Base-by-base conservation (phyloP, 2,888 invertebrate genomes). In the Lathronympha strigana region DNA sequence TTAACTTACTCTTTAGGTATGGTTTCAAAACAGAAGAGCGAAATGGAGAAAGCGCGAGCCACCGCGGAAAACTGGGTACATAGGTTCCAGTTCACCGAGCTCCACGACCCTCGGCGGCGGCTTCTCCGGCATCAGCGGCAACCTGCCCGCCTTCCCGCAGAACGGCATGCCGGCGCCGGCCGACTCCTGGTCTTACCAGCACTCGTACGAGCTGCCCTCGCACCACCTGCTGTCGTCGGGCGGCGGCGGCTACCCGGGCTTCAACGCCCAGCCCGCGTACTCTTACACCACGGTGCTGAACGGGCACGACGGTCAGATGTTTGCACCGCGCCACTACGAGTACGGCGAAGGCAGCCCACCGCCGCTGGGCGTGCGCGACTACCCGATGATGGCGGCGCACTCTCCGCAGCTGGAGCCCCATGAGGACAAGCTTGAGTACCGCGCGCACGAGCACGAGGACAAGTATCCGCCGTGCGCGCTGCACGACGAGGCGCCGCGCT, bases 1-100 rank as follows among this genome's bases (percentile, higher is more conserved):
- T 31, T 33, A 6, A 82, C 53, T 69, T 69, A 64, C 63, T 63
- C 74, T 70, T 47, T 66, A 92, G 85, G 97, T 97, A 33, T 97
- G 97, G 97, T 97, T 97, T 84, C 96, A 97, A 90, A 98, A 98
- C 82, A 94, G 98, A 69, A 93, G 98, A 69, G 98, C 98, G 13
- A 98, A 98, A 84, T 98, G 98, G 98, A 94, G 98, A 53, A 98
- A 98, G 82, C 94, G 98, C 38, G 98, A 98, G 81, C 98, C 98
- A 0, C 98, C 98, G 0, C 93, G 98, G 38, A 98, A 98, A 87
- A 97, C 97, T 0, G 96, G 95, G 36, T 95, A 95, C 92, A 93
- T 96, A 77, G 95, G 94, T 63, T 94, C 95, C 2, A 95, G 93
- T 75, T 94, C 94, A 0, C 95, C 95, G 0, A 94, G 94, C 73